Percentiles rank a stretch among this genome's conserved stretches.
These are phyloP conservation scores for Tineola bisselliella DNA, from an alignment of 2,888 invertebrate genomes.

Conservation along the genomic window DNA sequence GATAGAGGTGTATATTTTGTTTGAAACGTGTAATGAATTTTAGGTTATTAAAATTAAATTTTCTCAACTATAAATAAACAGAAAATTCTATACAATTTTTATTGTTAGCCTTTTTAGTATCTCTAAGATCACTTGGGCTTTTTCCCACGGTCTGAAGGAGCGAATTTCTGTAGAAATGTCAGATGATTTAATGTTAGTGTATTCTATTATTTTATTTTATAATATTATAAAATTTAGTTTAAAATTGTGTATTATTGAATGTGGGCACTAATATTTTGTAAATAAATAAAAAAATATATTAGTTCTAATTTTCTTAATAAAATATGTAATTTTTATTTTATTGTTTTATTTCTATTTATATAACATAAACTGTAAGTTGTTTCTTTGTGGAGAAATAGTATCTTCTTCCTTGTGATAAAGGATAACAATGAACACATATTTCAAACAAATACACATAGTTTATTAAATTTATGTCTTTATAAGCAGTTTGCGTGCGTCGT, in stretches of 20 bases:
- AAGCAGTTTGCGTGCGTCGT: conserved; percentile 48
- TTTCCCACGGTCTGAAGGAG: background rate
- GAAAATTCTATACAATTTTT: background rate
- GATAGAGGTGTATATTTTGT: background rate
- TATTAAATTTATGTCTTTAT: conserved; percentile 38
- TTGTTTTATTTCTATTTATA: background rate
- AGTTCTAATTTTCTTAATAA: background rate
- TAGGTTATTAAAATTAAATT: background rate
- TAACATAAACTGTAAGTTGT: background rate
- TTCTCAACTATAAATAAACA: background rate
- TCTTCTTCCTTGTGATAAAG: background rate
- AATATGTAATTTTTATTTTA: background rate
- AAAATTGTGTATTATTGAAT: background rate
- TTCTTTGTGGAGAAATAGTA: background rate
- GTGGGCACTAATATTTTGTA: background rate
- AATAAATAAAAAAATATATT: background rate
- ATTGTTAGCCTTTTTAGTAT: background rate
- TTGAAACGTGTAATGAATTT: background rate
- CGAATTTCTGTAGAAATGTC: background rate
- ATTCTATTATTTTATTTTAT: background rate
- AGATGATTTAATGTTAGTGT: background rate
- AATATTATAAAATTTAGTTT: background rate
- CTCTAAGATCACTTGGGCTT: background rate
- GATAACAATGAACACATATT: background rate
- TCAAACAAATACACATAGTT: background rate